Evolutionary conservation across 2,888 invertebrate species (phyloP).

Genomic region (Eueremaeus valkanovi): DNA sequence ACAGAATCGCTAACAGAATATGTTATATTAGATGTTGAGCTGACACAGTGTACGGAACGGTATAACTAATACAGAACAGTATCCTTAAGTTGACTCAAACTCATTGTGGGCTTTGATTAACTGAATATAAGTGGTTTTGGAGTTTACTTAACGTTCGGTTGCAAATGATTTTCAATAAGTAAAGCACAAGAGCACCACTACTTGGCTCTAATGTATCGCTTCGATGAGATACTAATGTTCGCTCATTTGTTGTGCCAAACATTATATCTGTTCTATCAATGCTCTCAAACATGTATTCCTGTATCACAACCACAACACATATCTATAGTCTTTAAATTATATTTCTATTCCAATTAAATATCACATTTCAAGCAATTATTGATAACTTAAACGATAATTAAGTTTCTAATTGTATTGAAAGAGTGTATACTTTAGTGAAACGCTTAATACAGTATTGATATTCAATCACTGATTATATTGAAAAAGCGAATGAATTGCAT

Average conservation of each 20-base stretch:
- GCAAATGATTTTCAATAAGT: not conserved
- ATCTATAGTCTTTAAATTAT: not conserved
- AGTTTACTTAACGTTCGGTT: not conserved
- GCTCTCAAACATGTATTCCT: no score
- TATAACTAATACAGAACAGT: not conserved
- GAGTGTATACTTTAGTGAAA: no score
- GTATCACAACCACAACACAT: no score
- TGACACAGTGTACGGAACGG: not conserved
- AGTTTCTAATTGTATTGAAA: no score
- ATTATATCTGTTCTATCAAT: not conserved
- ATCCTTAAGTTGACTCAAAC: not conserved
- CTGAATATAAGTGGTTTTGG: not conserved
- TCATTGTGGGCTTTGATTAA: slow-evolving; percentile 24
- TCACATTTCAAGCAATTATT: no score
- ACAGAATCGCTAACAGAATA: no score
- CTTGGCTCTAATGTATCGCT: not conserved
- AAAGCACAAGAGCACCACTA: not conserved
- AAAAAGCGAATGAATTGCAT: no score
- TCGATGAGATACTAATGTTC: slow-evolving; percentile 14
- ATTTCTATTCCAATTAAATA: no score
- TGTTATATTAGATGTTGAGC: not conserved
- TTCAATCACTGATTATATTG: no score
- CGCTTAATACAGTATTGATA: no score
- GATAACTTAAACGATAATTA: no score
- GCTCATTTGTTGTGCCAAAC: not conserved